A percentile compares a stretch with the other conserved stretches of the same genome.
phyloP scores from a whole-genome alignment of 2,113 vertebrate species.

The Daphoenositta chrysoptera region DNA sequence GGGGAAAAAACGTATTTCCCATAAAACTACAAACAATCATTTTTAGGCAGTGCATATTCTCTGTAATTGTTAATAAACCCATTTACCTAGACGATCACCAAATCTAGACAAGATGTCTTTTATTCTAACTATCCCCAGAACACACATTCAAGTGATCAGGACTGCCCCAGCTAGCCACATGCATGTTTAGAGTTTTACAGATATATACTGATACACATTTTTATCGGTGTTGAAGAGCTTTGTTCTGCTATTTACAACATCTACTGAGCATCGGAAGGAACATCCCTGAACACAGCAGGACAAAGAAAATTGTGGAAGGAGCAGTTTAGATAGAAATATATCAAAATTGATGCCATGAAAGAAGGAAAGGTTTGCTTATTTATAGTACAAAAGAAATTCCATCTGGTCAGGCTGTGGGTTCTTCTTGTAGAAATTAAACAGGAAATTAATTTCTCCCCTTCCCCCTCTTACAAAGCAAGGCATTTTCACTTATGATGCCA shows the following conservation, averaged over 20 bases:
- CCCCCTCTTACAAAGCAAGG: background rate
- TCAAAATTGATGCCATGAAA: background rate
- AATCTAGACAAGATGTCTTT: background rate
- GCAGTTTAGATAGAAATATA: constrained; percentile 8
- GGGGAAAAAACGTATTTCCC: background rate
- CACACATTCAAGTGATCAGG: background rate
- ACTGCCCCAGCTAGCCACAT: background rate
- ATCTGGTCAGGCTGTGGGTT: background rate
- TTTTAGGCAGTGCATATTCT: background rate
- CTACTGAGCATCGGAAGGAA: background rate
- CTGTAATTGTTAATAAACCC: background rate
- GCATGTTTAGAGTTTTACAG: background rate
- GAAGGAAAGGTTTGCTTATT: background rate
- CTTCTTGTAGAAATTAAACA: constrained; percentile 36
- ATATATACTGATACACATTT: background rate
- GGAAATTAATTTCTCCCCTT: constrained; percentile 6
- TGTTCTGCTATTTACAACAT: background rate
- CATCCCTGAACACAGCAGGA: background rate
- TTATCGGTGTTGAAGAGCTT: background rate
- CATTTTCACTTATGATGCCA: constrained; percentile 37
- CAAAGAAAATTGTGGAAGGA: background rate
- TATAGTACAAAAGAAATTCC: background rate
- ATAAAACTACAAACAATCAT: background rate
- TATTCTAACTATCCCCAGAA: background rate
- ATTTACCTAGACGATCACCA: background rate